Evolutionary conservation across 1,140 invertebrate species (phyloP).

Genomic region (Chironomus striatipennis): DNA sequence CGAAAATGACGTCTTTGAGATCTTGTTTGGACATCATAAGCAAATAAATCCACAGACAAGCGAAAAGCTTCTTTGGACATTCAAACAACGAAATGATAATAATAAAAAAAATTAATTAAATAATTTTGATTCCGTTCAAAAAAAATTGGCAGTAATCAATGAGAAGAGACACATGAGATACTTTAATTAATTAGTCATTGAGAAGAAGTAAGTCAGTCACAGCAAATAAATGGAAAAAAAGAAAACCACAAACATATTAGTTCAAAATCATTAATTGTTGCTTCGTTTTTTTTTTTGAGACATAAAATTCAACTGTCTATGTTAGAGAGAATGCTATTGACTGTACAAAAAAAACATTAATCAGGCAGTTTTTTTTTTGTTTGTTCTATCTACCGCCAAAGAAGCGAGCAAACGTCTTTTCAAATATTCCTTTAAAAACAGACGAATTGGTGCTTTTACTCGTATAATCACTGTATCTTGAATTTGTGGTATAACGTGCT

Average conservation of each 20-base stretch:
- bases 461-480: constrained; percentile 17
- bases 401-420: constrained; percentile 18
- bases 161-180: neutral
- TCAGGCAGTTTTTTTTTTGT: neutral
- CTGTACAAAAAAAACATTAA: neutral
- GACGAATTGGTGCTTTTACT: constrained; percentile 4
- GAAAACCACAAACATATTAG: constrained; percentile 13
- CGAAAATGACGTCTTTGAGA: too few species aligned
- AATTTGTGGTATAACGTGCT: neutral
- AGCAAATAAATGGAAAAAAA: neutral
- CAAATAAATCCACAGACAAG: neutral
- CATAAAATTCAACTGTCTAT: too few species aligned
- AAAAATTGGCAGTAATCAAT: neutral
- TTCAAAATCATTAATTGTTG: neutral
- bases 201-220: neutral
- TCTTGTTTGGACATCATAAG: neutral
- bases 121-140: neutral
- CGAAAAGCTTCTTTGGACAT: neutral
- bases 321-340: neutral
- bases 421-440: neutral
- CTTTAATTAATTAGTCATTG: constrained; percentile 14
- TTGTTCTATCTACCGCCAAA: constrained; percentile 16
- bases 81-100: too few species aligned
- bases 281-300: too few species aligned
- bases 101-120: neutral